Evolutionary conservation across 1,140 invertebrate genomes (phyloP), one percentile per base, ranked within the genome.

Genomic region (Caerostris extrusa): DNA sequence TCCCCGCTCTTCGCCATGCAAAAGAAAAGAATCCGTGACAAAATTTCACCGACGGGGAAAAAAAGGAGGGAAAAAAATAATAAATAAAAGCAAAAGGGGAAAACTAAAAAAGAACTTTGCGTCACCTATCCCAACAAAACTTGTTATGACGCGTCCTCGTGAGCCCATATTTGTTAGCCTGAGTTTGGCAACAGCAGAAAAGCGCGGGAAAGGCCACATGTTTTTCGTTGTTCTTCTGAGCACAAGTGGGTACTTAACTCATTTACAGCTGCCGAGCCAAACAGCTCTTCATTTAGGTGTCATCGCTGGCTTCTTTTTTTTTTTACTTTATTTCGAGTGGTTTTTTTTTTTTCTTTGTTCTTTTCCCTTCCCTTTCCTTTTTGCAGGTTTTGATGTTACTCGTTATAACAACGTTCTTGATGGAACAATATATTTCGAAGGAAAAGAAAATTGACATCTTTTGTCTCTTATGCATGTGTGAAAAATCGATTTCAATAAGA

Each of bases 251-350:
- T 60, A 86, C 91, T 93, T 93, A 93, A 71, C 91, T 93, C 91
- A 93, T 93, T 93, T 93, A 87, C 91, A 93, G 82, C 91, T 93
- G 91, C 81, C 82, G 83, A 67, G 91, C 56, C 17, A 93, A 88
- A 93, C 83, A 93, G 57, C 82, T 58, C 85, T 92, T 85, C 90
- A 81, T 50, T 85, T 85, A 69, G 50, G 56, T 55, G 90, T 64
- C 90, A 92, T 77, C 69, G 69, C 19, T 10, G 53, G 69, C 19
- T 34, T 77, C 50, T 55, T 7, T 67, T 67, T 57, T 53, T 14
- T 7, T 7, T 6, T 5, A 6, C 5, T n/a, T 17, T 19, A 14
- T 67, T 3, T 10, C 50, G 10, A 7, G 17, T 55, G n/a, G n/a
- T 34, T 34, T 34, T 34, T 5, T 56, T 57, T 17, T 57, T 83